phyloP scores from a whole-genome alignment of 2,888 invertebrate species.

The Sminthurinus aureus region DNA sequence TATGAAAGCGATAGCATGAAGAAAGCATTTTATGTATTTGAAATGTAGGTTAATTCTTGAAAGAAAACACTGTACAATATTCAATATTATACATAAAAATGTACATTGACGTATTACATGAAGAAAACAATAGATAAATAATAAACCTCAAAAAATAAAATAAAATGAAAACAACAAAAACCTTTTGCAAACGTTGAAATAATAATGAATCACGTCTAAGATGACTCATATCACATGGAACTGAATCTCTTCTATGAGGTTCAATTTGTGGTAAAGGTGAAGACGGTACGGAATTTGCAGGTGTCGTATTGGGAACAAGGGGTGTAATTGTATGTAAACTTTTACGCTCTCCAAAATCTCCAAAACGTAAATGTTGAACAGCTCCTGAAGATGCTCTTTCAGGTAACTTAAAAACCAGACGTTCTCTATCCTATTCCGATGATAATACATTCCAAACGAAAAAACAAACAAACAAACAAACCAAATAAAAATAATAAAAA shows the following conservation, averaged over 20 bases:
- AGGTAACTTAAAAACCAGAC: constrained; percentile 56
- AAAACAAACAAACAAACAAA: constrained; percentile 44
- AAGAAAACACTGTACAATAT: not conserved
- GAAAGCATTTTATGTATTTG: no score
- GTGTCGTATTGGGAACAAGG: constrained; percentile 52
- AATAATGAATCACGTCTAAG: constrained; percentile 53
- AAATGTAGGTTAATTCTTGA: no score
- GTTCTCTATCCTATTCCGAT: constrained; percentile 55
- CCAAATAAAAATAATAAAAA: no score
- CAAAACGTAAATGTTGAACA: constrained; percentile 53
- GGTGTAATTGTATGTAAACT: constrained; percentile 25
- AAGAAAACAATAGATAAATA: not conserved
- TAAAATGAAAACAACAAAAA: constrained; percentile 38
- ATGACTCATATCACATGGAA: constrained; percentile 24
- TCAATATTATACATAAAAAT: not conserved
- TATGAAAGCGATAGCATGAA: no score
- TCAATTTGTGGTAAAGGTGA: constrained; percentile 56
- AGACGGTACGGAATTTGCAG: constrained; percentile 55
- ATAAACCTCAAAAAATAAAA: not conserved
- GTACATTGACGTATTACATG: not conserved
- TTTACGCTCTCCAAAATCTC: constrained; percentile 44
- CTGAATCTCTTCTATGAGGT: constrained; percentile 41
- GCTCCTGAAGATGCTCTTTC: constrained; percentile 51
- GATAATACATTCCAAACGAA: constrained; percentile 35
- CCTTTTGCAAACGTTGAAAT: constrained; percentile 58